Conservation (phyloP, 2,113 vertebrate species). For the Solea solea region DNA sequence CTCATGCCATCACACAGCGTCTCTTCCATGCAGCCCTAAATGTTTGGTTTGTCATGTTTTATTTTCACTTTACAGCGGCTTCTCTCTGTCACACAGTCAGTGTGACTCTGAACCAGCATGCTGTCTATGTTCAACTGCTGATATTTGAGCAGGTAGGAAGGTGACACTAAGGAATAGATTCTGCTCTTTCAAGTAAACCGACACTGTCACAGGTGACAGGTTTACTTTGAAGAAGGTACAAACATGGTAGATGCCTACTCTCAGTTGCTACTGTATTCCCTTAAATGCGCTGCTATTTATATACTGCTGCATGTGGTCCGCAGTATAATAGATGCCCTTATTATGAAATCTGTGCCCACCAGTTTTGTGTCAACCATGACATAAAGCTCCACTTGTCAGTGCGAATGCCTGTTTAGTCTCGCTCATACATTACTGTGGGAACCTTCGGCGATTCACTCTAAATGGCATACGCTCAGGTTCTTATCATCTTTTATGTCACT, state of each 20-base stretch:
- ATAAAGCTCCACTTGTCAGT: conserved; percentile 32
- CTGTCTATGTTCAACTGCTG: conserved; percentile 36
- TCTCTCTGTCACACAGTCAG: not conserved
- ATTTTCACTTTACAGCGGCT: conserved; percentile 18
- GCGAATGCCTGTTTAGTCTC: conserved; percentile 1
- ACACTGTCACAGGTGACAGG: conserved; percentile 22
- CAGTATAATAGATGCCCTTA: conserved; percentile 19
- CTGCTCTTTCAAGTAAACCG: conserved; percentile 4
- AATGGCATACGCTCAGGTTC: conserved; percentile 16
- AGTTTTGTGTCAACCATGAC: conserved; percentile 40
- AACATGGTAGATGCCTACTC: conserved; percentile 13
- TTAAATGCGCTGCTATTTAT: conserved; percentile 32
- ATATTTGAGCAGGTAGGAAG: conserved; percentile 22
- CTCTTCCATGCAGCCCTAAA: conserved; percentile 20
- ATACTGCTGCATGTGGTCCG: conserved; percentile 9
- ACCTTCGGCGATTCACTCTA: conserved; percentile 32
- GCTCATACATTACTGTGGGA: conserved; percentile 37
- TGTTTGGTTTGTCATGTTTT: conserved; percentile 8
- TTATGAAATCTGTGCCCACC: conserved; percentile 33
- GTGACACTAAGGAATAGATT: conserved; percentile 22
- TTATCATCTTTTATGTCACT: conserved; percentile 47
- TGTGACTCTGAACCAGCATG: conserved; percentile 16
- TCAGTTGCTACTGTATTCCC: conserved; percentile 20
- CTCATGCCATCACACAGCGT: conserved; percentile 25
- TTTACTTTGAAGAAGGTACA: conserved; percentile 31